These are phyloP conservation scores for Vultur gryphus DNA, from an alignment of 2,797 vertebrate species.

Conservation along the genomic window DNA sequence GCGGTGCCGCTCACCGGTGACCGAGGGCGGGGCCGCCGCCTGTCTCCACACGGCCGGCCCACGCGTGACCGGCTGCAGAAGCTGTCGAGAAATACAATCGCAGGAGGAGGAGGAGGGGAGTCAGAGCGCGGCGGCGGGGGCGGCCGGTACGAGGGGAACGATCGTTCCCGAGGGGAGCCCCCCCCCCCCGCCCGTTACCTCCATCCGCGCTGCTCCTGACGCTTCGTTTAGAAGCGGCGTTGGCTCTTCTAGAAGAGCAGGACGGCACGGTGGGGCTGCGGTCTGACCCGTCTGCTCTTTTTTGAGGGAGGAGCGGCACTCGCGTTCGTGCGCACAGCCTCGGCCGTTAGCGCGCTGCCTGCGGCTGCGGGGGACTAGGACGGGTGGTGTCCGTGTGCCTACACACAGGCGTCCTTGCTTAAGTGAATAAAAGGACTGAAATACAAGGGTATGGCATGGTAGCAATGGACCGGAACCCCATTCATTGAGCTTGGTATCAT, in stretches of 20 bases:
- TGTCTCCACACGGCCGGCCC: fast-evolving
- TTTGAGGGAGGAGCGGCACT: not conserved
- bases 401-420: fast-evolving
- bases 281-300: not conserved
- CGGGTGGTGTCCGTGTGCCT: not conserved
- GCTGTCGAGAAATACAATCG: too few species aligned
- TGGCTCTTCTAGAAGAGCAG: not conserved
- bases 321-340: too few species aligned
- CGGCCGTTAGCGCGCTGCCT: too few species aligned
- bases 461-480: too few species aligned
- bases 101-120: not conserved
- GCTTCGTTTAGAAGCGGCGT: too few species aligned
- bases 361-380: too few species aligned
- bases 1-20: too few species aligned
- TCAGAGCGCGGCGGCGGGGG: not conserved
- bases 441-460: fast-evolving
- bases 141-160: not conserved
- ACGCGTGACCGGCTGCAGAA: not conserved
- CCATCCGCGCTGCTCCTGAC: not conserved
- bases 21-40: not conserved
- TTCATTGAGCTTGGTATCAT: fast-evolving
- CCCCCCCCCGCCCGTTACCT: not conserved
- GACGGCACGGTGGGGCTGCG: not conserved
- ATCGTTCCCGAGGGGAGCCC: not conserved
- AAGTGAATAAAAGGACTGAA: too few species aligned